Conservation (phyloP, 2,113 vertebrate genomes). For the Coreoperca whiteheadi region DNA sequence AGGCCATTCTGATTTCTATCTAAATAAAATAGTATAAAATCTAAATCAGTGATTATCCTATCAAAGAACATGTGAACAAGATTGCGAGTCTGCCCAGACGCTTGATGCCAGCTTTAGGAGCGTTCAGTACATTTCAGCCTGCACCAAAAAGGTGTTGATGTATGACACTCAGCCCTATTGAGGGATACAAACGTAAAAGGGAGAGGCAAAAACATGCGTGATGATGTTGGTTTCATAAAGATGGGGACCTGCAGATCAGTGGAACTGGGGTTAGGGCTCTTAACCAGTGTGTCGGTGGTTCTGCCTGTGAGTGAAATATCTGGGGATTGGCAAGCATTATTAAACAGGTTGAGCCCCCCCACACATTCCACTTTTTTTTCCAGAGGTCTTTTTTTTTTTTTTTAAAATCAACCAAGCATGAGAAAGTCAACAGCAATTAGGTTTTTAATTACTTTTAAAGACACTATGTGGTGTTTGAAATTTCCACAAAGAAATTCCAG, state of each 20-base stretch:
- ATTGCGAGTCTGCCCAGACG: neutral
- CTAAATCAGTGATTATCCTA: neutral
- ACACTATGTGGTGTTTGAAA: constrained; percentile 25
- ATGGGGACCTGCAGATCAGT: neutral
- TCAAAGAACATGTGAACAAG: neutral
- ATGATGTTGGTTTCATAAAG: neutral
- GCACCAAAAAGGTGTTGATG: neutral
- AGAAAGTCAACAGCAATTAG: constrained; percentile 30
- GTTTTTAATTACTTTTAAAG: constrained; percentile 40
- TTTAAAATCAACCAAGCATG: constrained; percentile 11
- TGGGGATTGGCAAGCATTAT: neutral
- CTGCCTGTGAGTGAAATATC: neutral
- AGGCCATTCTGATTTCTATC: no score
- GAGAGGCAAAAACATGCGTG: neutral
- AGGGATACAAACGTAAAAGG: neutral
- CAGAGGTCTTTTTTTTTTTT: neutral
- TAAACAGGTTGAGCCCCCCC: neutral
- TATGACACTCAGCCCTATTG: neutral
- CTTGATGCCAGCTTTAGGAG: neutral
- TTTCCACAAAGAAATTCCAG: constrained; percentile 48
- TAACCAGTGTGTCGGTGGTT: neutral
- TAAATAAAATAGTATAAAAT: neutral
- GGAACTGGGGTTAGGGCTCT: neutral
- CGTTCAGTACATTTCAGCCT: neutral
- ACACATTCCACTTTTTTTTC: neutral